Percentiles rank a stretch among this genome's conserved stretches.
phyloP scores from a whole-genome alignment of 2,797 vertebrate genomes.

The Clarias platycephalus region DNA sequence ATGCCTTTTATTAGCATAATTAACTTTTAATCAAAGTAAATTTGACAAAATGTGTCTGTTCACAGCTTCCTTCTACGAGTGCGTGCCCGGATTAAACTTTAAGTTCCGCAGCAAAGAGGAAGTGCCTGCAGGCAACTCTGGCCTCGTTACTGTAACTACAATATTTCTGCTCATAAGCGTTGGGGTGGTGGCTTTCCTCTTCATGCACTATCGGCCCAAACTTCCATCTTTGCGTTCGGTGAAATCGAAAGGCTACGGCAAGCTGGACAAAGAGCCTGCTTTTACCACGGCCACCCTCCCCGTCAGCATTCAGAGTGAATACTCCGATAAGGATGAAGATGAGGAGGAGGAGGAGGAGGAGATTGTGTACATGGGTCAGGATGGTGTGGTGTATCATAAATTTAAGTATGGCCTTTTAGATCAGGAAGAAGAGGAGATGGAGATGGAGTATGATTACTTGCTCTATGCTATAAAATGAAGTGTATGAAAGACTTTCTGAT shows the following conservation, averaged over 20 bases:
- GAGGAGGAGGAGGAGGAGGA: slow-evolving; percentile 76
- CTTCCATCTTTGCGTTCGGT: slow-evolving; percentile 18
- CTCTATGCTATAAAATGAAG: slow-evolving; percentile 79
- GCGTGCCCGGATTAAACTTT: slow-evolving; percentile 70
- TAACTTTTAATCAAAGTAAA: neutral
- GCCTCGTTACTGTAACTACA: slow-evolving; percentile 64
- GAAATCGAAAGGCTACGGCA: slow-evolving; percentile 76
- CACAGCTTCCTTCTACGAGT: slow-evolving; percentile 67
- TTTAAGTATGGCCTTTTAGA: slow-evolving; percentile 89
- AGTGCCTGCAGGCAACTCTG: slow-evolving; percentile 50
- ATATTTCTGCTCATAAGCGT: slow-evolving; percentile 73
- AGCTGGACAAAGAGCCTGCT: slow-evolving; percentile 65
- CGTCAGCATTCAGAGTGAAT: slow-evolving; percentile 76
- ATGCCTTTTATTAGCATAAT: neutral
- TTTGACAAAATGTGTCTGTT: neutral
- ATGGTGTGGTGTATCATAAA: slow-evolving; percentile 89
- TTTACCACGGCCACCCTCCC: slow-evolving; percentile 59
- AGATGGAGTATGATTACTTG: slow-evolving; percentile 93
- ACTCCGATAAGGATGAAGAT: slow-evolving; percentile 71
- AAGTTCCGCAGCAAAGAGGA: slow-evolving; percentile 23
- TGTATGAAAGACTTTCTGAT: neutral
- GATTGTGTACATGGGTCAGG: slow-evolving; percentile 92
- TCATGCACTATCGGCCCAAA: slow-evolving; percentile 71
- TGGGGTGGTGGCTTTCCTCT: slow-evolving; percentile 72
- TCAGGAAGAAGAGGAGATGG: slow-evolving; percentile 85